These are phyloP conservation scores for Aspidiotus rigidus DNA, from an alignment of 2,888 invertebrate species.

Conservation along the genomic window DNA sequence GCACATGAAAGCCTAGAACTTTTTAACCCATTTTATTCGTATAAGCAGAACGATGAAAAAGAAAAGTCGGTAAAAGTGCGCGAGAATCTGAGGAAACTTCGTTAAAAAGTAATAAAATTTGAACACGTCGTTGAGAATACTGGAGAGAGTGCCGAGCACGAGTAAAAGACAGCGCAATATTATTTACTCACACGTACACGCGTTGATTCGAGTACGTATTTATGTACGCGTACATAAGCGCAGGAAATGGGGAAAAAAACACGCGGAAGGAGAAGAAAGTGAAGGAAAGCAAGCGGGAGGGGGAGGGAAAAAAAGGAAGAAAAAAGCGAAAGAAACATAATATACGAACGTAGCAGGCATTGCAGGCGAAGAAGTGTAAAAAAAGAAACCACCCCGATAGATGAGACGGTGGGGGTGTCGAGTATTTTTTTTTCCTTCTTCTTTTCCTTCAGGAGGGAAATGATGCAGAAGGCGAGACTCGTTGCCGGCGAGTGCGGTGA, in stretches of 20 bases:
- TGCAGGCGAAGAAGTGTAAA: background rate
- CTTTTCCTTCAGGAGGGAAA: constrained; percentile 1
- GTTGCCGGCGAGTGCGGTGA: constrained; percentile 1
- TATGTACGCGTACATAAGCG: background rate
- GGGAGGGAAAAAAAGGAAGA: background rate
- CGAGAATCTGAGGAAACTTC: background rate
- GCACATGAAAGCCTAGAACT: no score
- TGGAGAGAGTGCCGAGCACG: no score
- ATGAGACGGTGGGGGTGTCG: background rate
- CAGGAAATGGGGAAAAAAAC: background rate
- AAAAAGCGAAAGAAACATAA: constrained; percentile 7
- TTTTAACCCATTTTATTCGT: no score
- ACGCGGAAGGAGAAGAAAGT: no score
- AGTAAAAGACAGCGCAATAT: no score
- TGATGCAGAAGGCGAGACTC: constrained; percentile 10
- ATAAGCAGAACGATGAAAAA: no score
- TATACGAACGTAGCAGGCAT: background rate
- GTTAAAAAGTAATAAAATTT: constrained; percentile 12
- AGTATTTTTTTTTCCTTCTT: background rate
- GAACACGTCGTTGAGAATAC: constrained; percentile 7
- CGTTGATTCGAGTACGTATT: background rate
- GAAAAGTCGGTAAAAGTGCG: background rate
- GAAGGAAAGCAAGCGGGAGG: background rate
- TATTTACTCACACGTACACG: background rate
- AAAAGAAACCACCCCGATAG: background rate